Base-by-base conservation (phyloP, 1,140 invertebrate species). In the Lordiphosa mommai region DNA sequence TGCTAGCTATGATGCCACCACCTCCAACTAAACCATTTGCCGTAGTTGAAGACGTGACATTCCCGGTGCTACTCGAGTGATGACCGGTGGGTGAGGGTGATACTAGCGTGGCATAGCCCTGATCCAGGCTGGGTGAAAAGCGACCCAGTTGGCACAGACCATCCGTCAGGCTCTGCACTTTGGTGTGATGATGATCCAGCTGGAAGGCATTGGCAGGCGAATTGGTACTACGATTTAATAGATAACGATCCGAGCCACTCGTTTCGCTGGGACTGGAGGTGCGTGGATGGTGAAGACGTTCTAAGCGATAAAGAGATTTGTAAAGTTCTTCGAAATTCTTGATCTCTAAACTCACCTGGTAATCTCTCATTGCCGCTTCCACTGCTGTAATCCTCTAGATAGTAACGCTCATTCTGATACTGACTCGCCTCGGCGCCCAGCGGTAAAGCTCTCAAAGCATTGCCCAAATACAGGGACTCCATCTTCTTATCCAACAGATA, bases 31-130 rank as follows among this genome's bases (percentile, higher is more conserved):
- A 1, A 17, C 20, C 20, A 23, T 23, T 48, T 13, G 60, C 68
- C 0, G 67, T 68, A 30, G 70, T 86, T 14, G 85, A 64, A 5
- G 65, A 87, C 17, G 73, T 89, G 4, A 72, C 17, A n/a, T 46
- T 51, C 1, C 36, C 40, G 3, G 56, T 50, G 2, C 44, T 72
- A 43, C 61, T 82, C 30, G 76, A 70, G 14, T 82, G 76, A 36
- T 88, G 86, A 10, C 86, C 82, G 0, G 86, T 88, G 46, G 90
- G 90, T 61, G 90, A 91, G 7, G 91, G 91, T 10, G 91, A 91
- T 1, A 94, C 92, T 33, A 95, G 88, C 1, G 94, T 95, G 67
- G 94, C 93, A 88, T 95, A 95, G 4, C 94, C 94, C 82, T 94
- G 92, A 86, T 94, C 93, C 13, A 94, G 86, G 63, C 91, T 93